Percentiles rank a stretch among this genome's conserved stretches.
Conservation (phyloP, 2,113 vertebrate species). For the Anguilla rostrata region DNA sequence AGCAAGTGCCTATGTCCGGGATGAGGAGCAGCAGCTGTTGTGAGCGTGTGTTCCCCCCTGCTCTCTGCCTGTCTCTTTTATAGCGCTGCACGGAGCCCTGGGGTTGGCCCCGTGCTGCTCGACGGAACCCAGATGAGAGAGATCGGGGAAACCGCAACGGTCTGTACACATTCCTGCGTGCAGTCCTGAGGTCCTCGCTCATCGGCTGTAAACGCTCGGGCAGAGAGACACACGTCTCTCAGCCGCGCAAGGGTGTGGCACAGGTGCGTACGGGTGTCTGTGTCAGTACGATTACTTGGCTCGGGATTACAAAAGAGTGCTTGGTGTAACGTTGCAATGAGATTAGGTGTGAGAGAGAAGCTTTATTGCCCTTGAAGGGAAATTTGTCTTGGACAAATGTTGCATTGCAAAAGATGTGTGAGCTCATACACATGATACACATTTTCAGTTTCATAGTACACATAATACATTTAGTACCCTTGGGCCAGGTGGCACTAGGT, state of each 20-base stretch:
- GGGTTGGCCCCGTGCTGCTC: slow-evolving; percentile 39
- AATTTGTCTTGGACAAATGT: background rate
- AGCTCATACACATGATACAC: background rate
- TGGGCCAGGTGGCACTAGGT: too few relatives aligned
- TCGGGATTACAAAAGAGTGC: too few relatives aligned
- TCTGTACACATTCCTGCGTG: slow-evolving; percentile 10
- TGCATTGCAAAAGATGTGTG: background rate
- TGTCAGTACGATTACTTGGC: too few relatives aligned
- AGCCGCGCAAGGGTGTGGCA: background rate
- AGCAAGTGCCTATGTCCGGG: background rate
- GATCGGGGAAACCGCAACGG: slow-evolving; percentile 14
- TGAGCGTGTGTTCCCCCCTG: background rate
- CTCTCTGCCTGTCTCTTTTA: slow-evolving; percentile 36
- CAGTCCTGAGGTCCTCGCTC: background rate
- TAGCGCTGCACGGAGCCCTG: slow-evolving; percentile 36
- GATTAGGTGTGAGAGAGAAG: too few relatives aligned
- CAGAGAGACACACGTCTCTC: background rate
- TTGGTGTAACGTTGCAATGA: too few relatives aligned
- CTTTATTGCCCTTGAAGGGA: background rate
- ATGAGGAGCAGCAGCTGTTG: background rate
- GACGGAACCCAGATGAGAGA: slow-evolving; percentile 40
- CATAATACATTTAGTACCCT: background rate
- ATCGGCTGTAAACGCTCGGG: background rate
- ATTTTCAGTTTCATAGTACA: background rate
- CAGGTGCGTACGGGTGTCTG: background rate